A percentile compares a stretch with the other conserved stretches of the same genome.
phyloP scores from a whole-genome alignment of 2,888 invertebrate species.

The Apamea monoglypha region DNA sequence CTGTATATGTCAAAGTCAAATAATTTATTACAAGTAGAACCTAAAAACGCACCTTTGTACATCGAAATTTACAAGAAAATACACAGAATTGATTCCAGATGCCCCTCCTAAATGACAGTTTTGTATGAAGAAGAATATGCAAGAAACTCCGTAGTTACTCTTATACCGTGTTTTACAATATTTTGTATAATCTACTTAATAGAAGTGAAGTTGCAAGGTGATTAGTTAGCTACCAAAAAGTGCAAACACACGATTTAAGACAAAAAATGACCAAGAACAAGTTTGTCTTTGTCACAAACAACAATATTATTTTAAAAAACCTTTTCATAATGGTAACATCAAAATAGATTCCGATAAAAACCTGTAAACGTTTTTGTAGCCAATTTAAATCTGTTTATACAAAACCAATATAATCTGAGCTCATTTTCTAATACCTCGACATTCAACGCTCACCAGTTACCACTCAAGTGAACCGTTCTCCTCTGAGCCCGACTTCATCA shows the following conservation, averaged over 20 bases:
- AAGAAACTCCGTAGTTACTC: neutral
- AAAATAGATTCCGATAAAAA: neutral
- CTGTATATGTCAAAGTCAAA: neutral
- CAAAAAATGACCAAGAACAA: neutral
- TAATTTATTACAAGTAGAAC: neutral
- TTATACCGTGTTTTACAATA: neutral
- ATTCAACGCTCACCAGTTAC: conserved; percentile 7
- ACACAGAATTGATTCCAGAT: neutral
- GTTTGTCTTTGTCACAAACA: too few relatives aligned
- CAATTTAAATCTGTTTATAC: neutral
- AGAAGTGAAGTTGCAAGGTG: neutral
- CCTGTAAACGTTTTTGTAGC: neutral
- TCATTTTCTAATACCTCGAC: neutral
- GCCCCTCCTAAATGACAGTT: neutral
- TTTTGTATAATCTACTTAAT: neutral
- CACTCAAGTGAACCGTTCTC: conserved; percentile 4
- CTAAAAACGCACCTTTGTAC: neutral
- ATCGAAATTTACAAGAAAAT: neutral
- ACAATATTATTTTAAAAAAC: neutral
- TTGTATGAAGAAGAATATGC: neutral
- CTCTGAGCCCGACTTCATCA: conserved; percentile 43
- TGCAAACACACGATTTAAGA: too few relatives aligned
- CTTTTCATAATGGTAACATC: neutral
- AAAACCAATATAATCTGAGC: conserved; percentile 6
- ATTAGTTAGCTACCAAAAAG: neutral